These are phyloP conservation scores for Luscinia megarhynchos DNA, from an alignment of 2,797 vertebrate species.

Conservation along the genomic window DNA sequence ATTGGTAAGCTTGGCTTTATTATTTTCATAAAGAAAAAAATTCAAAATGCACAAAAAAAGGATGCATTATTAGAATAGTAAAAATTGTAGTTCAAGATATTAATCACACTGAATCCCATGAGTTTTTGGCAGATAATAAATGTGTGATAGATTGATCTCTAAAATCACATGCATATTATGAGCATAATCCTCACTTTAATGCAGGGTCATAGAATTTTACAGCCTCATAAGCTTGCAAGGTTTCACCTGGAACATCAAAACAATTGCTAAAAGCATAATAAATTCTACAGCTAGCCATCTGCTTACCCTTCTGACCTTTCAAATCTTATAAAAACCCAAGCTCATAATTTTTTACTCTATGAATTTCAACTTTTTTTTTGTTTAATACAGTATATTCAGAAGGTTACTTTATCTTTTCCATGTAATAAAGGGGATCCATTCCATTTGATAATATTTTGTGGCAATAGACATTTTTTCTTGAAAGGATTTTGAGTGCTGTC, in stretches of 20 bases:
- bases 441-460: conserved; percentile 47
- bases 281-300: conserved; percentile 78
- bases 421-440: conserved; percentile 41
- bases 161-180: conserved; percentile 56
- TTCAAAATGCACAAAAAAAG: not conserved
- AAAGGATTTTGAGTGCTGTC: conserved; percentile 35
- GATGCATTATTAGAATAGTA: not conserved
- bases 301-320: conserved; percentile 77
- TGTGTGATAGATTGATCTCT: conserved; percentile 62
- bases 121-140: conserved; percentile 71
- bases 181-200: conserved; percentile 59
- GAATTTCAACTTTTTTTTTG: conserved; percentile 54
- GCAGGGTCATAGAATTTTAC: conserved; percentile 72
- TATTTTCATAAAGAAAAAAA: conserved; percentile 27
- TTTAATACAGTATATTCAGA: conserved; percentile 43
- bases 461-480: not conserved
- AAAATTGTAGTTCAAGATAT: conserved; percentile 38
- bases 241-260: conserved; percentile 75
- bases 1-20: conserved; percentile 12
- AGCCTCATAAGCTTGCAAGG: conserved; percentile 69
- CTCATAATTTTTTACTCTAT: conserved; percentile 68
- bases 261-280: conserved; percentile 73
- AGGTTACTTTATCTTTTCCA: conserved; percentile 54
- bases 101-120: conserved; percentile 41
- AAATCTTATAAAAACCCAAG: conserved; percentile 69